Base-by-base conservation (phyloP, 2,113 vertebrate genomes). In the Athene noctua region DNA sequence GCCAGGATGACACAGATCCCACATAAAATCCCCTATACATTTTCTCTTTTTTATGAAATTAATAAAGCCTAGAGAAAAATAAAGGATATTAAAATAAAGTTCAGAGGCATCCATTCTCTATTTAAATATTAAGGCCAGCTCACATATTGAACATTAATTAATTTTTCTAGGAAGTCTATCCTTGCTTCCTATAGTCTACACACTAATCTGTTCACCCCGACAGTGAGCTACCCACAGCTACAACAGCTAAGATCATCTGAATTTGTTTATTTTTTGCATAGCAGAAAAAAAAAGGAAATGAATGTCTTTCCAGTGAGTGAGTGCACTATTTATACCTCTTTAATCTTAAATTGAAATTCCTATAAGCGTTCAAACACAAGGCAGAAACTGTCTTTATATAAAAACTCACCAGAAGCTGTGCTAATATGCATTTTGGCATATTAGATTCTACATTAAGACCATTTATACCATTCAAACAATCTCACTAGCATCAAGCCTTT, bases 401-500 rank as follows among this genome's bases (percentile, higher is more conserved):
- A 86, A 71, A 85, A 40, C 34, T 72, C 9, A 0, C 61, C 77
- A 87, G 46, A 71, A 95, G 17, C 65, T 73, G 58, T 91, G 87
- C 82, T 92, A 77, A 80, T 62, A 62, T 34, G 26, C 22, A 70
- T 92, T 95, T 95, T 70, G 49, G n/a, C 32, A 25, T 82, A 86
- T 91, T 85, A 95, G 61, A 36, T 44, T 91, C 66, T 73, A 44
- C 62, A 73, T 80, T 94, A 88, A 77, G 80, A 92, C 23, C 78
- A 92, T 95, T 95, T 92, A 80, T 55, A 51, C 26, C 29, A 22
- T 77, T 94, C 62, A 82, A 46, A 90, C 47, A 72, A 80, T 92
- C 86, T 92, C 83, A 85, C 34, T 73, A 87, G 49, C 70, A 49
- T 96, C 94, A 85, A 88, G 78, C 54, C 70, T 94, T 95, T 66